These are phyloP conservation scores for Globodera ellingtonae DNA, from an alignment of 1,140 invertebrate species.

Conservation along the genomic window DNA sequence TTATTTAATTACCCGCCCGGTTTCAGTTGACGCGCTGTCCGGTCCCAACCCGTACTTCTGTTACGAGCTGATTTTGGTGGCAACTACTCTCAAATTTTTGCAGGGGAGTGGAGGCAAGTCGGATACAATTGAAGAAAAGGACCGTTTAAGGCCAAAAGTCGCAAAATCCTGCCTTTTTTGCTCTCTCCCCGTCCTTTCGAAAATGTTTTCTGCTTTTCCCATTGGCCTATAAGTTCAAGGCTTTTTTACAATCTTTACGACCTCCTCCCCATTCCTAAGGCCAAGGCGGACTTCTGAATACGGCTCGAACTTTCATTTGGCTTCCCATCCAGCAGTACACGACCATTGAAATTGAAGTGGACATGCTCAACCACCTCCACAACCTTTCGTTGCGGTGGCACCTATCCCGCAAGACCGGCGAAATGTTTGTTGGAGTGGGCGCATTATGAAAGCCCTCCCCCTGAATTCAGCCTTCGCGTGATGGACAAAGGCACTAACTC, in stretches of 20 bases:
- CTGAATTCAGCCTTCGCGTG: slow-evolving; percentile 71
- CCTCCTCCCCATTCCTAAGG: slow-evolving; percentile 20
- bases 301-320: slow-evolving; percentile 86
- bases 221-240: no score
- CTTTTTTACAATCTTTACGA: no score
- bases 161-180: no score
- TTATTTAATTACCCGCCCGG: neutral
- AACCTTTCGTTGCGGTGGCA: slow-evolving; percentile 66
- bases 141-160: neutral
- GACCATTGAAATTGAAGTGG: slow-evolving; percentile 75
- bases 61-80: slow-evolving; percentile 86
- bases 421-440: slow-evolving; percentile 71
- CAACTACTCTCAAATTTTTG: slow-evolving; percentile 83
- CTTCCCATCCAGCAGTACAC: slow-evolving; percentile 92
- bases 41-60: slow-evolving; percentile 70
- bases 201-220: no score
- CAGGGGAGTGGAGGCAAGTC: slow-evolving; percentile 72
- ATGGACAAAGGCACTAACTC: slow-evolving; percentile 94
- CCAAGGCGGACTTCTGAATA: slow-evolving; percentile 79
- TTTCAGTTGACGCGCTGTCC: slow-evolving; percentile 55
- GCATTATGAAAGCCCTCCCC: no score
- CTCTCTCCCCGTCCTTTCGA: no score
- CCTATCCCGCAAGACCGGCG: slow-evolving; percentile 81
- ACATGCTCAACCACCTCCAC: slow-evolving; percentile 52
- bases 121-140: slow-evolving; percentile 7